Conservation (phyloP, 2,113 vertebrate species). For the Notechis scutatus region DNA sequence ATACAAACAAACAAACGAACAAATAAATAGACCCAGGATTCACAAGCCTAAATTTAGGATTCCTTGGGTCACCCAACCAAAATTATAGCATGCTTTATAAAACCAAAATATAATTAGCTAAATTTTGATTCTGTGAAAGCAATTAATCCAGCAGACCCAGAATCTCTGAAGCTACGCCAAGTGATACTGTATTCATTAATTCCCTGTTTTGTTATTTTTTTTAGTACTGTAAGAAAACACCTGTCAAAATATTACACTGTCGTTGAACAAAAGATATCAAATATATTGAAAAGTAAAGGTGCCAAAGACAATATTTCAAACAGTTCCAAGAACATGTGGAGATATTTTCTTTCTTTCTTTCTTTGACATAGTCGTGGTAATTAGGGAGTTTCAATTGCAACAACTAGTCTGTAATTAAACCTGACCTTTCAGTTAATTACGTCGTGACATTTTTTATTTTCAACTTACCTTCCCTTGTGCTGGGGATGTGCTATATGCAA, state of each 20-base stretch:
- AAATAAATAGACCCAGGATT: not conserved
- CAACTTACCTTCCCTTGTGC: constrained; percentile 68
- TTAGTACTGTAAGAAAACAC: constrained; percentile 32
- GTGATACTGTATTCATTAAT: constrained; percentile 37
- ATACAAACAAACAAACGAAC: not conserved
- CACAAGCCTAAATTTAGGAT: not conserved
- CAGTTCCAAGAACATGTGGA: constrained; percentile 51
- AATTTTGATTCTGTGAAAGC: constrained; percentile 64
- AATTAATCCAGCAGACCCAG: constrained; percentile 61
- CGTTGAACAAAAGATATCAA: constrained; percentile 51
- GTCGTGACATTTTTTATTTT: constrained; percentile 79
- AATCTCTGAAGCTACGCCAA: constrained; percentile 38
- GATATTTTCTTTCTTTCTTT: constrained; percentile 50
- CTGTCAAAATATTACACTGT: not conserved
- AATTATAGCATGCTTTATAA: not conserved
- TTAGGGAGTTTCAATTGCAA: constrained; percentile 74
- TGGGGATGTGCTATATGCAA: constrained; percentile 61
- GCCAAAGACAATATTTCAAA: constrained; percentile 65
- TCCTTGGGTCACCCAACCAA: not conserved
- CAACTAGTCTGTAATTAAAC: constrained; percentile 74
- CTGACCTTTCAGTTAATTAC: constrained; percentile 80
- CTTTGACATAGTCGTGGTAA: constrained; percentile 67
- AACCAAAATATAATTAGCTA: constrained; percentile 55
- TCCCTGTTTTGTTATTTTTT: constrained; percentile 44
- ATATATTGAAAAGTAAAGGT: constrained; percentile 43